Percentiles rank a stretch among this genome's conserved stretches.
These are phyloP conservation scores for Ophion slaviceki DNA, from an alignment of 2,888 invertebrate genomes.

Conservation along the genomic window DNA sequence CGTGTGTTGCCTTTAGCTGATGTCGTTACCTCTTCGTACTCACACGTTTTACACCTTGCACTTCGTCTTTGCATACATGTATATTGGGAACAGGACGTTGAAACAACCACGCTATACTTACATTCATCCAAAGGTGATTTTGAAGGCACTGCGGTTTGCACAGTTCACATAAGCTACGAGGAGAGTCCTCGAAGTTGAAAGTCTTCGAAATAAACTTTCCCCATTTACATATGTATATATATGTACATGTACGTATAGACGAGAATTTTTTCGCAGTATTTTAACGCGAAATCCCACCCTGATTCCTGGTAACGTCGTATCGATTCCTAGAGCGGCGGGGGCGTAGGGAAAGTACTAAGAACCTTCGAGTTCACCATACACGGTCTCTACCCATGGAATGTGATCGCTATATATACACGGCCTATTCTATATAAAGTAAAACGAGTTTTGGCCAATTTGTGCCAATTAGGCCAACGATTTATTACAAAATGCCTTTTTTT, in stretches of 20 bases:
- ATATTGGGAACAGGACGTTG: not conserved
- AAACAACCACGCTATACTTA: no score
- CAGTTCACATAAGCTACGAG: no score
- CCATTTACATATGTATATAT: not conserved
- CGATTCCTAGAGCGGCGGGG: constrained; percentile 73
- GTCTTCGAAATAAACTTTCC: no score
- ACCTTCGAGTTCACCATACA: constrained; percentile 53
- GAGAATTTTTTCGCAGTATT: constrained; percentile 76
- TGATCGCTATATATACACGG: not conserved
- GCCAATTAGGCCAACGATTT: not conserved
- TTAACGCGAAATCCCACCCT: constrained; percentile 77
- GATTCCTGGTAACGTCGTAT: constrained; percentile 80
- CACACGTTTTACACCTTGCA: constrained; percentile 30
- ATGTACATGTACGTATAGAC: not conserved
- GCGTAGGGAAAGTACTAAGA: constrained; percentile 72
- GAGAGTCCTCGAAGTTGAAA: no score
- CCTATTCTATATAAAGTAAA: not conserved
- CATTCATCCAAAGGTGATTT: no score
- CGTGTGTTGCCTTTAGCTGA: constrained; percentile 31
- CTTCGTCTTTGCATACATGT: constrained; percentile 5
- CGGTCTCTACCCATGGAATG: constrained; percentile 21
- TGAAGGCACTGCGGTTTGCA: no score
- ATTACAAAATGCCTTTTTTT: not conserved
- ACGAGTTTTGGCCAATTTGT: not conserved
- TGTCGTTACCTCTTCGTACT: constrained; percentile 45